Evolutionary conservation across 1,140 invertebrate genomes (phyloP).

Genomic region (Melitaea cinxia): DNA sequence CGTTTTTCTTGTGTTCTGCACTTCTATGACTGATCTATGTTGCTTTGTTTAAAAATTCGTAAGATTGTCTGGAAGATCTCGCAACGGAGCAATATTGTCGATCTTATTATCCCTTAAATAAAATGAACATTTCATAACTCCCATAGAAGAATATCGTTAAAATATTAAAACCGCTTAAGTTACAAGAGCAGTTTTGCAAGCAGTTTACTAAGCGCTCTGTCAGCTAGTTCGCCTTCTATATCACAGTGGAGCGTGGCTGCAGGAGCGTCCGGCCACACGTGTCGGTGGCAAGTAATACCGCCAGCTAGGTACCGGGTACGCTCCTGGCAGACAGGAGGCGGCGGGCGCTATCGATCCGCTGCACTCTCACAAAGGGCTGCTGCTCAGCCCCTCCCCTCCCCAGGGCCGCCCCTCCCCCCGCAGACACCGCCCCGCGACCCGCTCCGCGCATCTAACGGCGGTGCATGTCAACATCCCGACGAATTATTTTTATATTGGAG

Average conservation of each 20-base stretch:
- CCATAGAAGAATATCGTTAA: no score
- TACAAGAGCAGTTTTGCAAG: background rate
- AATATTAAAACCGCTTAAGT: no score
- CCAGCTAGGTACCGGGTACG: conserved; percentile 16
- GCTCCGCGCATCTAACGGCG: conserved; percentile 30
- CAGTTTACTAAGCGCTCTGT: background rate
- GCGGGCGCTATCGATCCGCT: conserved; percentile 41
- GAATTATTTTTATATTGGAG: conserved; percentile 15
- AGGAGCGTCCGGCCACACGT: background rate
- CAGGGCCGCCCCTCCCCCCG: conserved; percentile 10
- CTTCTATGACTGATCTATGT: no score
- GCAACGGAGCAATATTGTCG: no score
- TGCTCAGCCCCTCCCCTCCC: conserved; percentile 18
- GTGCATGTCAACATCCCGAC: conserved; percentile 22
- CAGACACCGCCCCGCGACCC: conserved; percentile 10
- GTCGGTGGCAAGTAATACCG: background rate
- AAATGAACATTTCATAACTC: no score
- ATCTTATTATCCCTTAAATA: no score
- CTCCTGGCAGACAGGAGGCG: conserved; percentile 41
- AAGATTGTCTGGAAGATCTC: no score
- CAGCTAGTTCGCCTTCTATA: background rate
- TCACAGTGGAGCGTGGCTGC: background rate
- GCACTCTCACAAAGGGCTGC: conserved; percentile 46
- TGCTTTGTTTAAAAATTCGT: no score
- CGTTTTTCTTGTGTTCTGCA: no score